Evolutionary conservation across 2,113 vertebrate species (phyloP), one percentile per base, ranked within the genome.

Genomic region (Brienomyrus longianalis): DNA sequence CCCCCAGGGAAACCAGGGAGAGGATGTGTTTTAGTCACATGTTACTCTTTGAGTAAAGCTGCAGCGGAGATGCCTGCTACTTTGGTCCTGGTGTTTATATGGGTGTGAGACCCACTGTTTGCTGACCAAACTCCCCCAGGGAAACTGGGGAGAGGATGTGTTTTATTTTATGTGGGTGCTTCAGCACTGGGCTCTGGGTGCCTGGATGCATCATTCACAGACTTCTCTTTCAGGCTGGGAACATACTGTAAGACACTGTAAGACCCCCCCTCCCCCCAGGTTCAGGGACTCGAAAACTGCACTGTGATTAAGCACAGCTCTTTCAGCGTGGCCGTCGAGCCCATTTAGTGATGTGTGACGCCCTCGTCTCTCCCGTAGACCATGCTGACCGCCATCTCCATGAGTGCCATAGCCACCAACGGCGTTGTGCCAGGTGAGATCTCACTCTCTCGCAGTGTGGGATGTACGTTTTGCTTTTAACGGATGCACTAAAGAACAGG

Each of bases 341-440:
- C 39, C 35, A 23, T 47, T 11, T 21, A 39, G 13, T 39, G 70
- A 19, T 39, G 70, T 23, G 39, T 83, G 39, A 52, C 5, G 50
- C 50, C 66, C 43, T 27, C 93, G 8, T 93, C 87, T 94, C 66
- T 87, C 9, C 47, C 23, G 13, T 95, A 99, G 98, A 99, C 98
- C 0, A 95, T 98, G 94, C 94, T 99, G 90, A 99, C 98, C 0
- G 97, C 98, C 83, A 99, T 99, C 94, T 99, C 98, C 83, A 99
- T 99, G 98, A 99, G 98, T 2, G 98, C 98, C 23, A 98, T 99
- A 45, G 98, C 98, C 88, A 99, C 98, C 92, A 99, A 99, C 2
- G 98, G 98, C 56, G 97, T 99, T 0, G 98, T 99, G 83, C 98
- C 98, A 97, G 98, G 98, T 98, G 96, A 52, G 59, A 35, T 66